phyloP scores from a whole-genome alignment of 2,797 vertebrate species.

The Ciconia nigra region DNA sequence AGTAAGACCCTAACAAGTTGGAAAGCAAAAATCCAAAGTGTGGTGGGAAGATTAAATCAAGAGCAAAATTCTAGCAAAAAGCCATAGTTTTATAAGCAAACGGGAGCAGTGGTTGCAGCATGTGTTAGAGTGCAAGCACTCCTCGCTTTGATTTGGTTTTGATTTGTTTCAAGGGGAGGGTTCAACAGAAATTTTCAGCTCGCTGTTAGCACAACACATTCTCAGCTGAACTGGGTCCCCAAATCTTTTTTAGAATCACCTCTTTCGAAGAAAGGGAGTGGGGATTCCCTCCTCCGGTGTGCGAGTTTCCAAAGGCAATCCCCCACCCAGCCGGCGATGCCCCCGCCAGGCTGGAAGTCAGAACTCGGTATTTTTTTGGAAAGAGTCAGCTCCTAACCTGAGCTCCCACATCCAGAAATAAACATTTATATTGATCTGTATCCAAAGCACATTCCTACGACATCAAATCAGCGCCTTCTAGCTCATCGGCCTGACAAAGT shows the following conservation, averaged over 20 bases:
- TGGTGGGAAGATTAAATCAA: background rate
- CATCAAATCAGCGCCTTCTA: background rate
- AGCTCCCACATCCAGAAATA: background rate
- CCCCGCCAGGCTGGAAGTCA: background rate
- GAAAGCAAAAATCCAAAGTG: background rate
- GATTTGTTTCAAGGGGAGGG: background rate
- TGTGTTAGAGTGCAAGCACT: background rate
- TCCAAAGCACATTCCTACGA: background rate
- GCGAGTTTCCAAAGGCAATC: constrained; percentile 37
- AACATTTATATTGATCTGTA: background rate
- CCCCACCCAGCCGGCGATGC: background rate
- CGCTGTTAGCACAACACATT: background rate
- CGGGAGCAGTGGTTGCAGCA: background rate
- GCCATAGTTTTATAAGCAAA: background rate
- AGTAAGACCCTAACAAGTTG: background rate
- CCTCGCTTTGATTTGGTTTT: background rate
- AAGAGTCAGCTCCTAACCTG: background rate
- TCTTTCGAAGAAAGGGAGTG: background rate
- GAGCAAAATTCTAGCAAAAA: background rate
- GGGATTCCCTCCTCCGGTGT: background rate
- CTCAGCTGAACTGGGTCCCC: background rate
- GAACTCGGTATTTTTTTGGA: background rate
- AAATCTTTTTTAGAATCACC: background rate
- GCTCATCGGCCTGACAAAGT: background rate
- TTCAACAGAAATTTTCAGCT: background rate